Conservation (phyloP, 2,888 invertebrate genomes). For the Xestia xanthographa region DNA sequence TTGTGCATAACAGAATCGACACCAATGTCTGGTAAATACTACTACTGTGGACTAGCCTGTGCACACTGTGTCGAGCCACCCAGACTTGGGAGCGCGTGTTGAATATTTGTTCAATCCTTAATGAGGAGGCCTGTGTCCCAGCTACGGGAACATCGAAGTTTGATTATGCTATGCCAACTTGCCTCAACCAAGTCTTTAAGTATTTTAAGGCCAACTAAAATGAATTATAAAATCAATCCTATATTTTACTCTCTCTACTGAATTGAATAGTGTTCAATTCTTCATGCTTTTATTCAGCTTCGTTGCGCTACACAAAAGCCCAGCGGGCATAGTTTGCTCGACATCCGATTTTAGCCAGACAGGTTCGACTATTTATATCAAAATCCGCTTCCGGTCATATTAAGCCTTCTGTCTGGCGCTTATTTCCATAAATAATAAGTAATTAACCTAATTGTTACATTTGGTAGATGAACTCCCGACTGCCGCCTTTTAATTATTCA, state of each 20-base stretch:
- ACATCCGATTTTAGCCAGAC: slow-evolving; percentile 39
- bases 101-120: neutral
- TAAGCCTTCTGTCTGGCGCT: slow-evolving; percentile 21
- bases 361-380: slow-evolving; percentile 27
- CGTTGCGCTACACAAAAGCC: slow-evolving; percentile 2
- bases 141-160: neutral
- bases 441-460: neutral
- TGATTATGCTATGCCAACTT: neutral
- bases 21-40: too few relatives aligned
- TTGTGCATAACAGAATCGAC: too few relatives aligned
- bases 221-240: neutral
- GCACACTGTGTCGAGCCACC: neutral
- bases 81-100: neutral
- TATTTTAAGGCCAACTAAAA: neutral
- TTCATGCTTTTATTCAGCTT: neutral
- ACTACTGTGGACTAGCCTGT: too few relatives aligned
- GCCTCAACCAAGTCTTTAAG: neutral
- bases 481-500: neutral
- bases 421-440: slow-evolving; percentile 17
- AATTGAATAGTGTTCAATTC: neutral
- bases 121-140: neutral
- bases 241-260: neutral
- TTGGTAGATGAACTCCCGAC: neutral
- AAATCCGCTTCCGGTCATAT: slow-evolving; percentile 27
- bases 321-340: slow-evolving; percentile 11